These are phyloP conservation scores for Nesoenas mayeri DNA, from an alignment of 2,113 vertebrate species.

Conservation along the genomic window DNA sequence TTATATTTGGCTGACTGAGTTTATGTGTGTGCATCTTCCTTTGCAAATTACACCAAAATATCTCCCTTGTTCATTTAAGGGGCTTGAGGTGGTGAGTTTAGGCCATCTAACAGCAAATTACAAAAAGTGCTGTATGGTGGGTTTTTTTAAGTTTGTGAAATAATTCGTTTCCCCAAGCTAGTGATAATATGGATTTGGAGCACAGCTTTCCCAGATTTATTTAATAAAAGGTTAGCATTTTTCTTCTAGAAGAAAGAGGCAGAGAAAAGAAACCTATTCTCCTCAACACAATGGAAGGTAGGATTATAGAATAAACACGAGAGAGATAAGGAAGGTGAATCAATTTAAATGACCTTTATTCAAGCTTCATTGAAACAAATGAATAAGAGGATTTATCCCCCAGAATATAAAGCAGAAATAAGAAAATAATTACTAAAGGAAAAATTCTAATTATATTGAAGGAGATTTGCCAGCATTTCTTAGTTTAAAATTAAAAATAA, in stretches of 20 bases:
- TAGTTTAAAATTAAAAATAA: slow-evolving; percentile 54
- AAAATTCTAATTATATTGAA: slow-evolving; percentile 50
- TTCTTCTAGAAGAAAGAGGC: slow-evolving; percentile 44
- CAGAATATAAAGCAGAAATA: slow-evolving; percentile 55
- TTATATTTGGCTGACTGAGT: background rate
- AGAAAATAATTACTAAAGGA: slow-evolving; percentile 59
- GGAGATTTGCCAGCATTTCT: slow-evolving; percentile 43
- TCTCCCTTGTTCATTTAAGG: background rate
- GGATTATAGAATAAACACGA: slow-evolving; percentile 63
- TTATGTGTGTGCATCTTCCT: background rate
- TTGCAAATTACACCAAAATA: background rate
- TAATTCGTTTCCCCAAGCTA: slow-evolving; percentile 30
- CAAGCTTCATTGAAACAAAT: slow-evolving; percentile 69
- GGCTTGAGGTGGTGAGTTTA: background rate
- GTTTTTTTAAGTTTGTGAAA: slow-evolving; percentile 37
- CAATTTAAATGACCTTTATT: slow-evolving; percentile 75
- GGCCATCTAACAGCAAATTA: slow-evolving; percentile 1
- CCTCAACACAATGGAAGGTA: slow-evolving; percentile 47
- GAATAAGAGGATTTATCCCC: slow-evolving; percentile 72
- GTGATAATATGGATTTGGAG: slow-evolving; percentile 61
- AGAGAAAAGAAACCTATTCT: slow-evolving; percentile 50
- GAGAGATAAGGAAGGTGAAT: slow-evolving; percentile 68
- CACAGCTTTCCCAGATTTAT: slow-evolving; percentile 43
- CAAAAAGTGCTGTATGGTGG: background rate
- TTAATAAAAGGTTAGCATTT: slow-evolving; percentile 70